phyloP scores from a whole-genome alignment of 2,113 vertebrate species.

The Dasyornis broadbenti region DNA sequence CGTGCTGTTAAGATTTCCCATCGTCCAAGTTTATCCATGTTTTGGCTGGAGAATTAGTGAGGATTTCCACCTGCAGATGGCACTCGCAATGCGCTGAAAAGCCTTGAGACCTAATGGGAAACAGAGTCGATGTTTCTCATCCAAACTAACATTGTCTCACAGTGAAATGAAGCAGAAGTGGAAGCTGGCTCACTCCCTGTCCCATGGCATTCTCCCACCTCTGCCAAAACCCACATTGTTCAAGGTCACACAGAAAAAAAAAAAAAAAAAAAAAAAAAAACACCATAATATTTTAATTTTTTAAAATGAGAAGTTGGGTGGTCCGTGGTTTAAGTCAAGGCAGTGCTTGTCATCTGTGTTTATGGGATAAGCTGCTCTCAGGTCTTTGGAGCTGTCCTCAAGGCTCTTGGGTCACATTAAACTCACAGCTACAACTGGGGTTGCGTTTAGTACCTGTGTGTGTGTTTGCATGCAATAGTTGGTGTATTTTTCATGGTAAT shows the following conservation, averaged over 20 bases:
- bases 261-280: no score
- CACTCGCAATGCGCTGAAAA: conserved; percentile 28
- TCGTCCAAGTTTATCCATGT: rapidly evolving
- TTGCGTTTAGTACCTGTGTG: neutral
- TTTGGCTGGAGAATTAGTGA: neutral
- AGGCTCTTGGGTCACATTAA: neutral
- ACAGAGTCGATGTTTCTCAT: neutral
- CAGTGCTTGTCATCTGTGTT: neutral
- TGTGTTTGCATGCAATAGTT: neutral
- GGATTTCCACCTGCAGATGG: conserved; percentile 66
- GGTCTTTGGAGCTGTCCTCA: neutral
- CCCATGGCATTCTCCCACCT: neutral
- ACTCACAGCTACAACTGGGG: neutral
- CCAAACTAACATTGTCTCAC: neutral
- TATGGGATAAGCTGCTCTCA: neutral
- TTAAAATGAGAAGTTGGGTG: neutral
- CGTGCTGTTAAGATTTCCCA: rapidly evolving
- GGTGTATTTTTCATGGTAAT: neutral
- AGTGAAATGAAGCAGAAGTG: neutral
- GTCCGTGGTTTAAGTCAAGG: neutral
- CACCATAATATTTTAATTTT: neutral
- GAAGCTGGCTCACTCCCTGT: neutral
- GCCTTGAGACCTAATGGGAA: neutral
- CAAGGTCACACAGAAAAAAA: neutral
- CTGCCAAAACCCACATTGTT: neutral